Evolutionary conservation across 2,888 invertebrate species (phyloP), one percentile per base, ranked within the genome.

Genomic region (Drosophila helvetica): DNA sequence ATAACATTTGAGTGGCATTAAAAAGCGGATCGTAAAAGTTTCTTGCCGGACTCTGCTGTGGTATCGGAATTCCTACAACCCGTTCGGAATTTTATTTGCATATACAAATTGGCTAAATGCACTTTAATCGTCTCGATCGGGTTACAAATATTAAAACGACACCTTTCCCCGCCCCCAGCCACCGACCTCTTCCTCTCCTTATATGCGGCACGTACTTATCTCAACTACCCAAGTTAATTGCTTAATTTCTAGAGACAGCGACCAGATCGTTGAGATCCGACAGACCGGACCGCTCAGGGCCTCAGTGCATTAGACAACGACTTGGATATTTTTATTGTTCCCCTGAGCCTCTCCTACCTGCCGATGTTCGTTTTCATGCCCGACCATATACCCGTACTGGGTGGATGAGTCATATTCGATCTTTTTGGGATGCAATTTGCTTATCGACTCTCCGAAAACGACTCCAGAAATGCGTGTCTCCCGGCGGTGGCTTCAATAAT

Each of bases 151-250:
- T 61, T 68, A 80, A 77, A 51, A 46, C 57, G 58, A 78, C 80
- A 80, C 76, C 79, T 78, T 58, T 38, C 15, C 38, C 38, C 15
- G 27, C 1, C 53, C 47, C 42, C 22, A 30, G 30, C 22, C n/a
- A 22, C 9, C 30, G 12, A 12, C 7, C 54, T 12, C 45, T 15
- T 3, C 22, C 19, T 19, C 12, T 15, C 8, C 6, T 51, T 45
- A 43, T 17, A 43, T 22, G 22, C 1, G 22, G 22, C 22, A 18
- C 38, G 43, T 48, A 52, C 45, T 85, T 90, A 89, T 89, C 88
- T 89, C 85, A 90, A 90, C 78, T 86, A 77, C 64, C 75, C 70
- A 62, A 85, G 83, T 85, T 89, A 90, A 89, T 74, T 79, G 81
- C 89, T 89, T 86, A 89, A 89, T 89, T 90, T 88, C 83, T 78